Base-by-base conservation (phyloP, 1,140 invertebrate species). In the Cydia splendana region DNA sequence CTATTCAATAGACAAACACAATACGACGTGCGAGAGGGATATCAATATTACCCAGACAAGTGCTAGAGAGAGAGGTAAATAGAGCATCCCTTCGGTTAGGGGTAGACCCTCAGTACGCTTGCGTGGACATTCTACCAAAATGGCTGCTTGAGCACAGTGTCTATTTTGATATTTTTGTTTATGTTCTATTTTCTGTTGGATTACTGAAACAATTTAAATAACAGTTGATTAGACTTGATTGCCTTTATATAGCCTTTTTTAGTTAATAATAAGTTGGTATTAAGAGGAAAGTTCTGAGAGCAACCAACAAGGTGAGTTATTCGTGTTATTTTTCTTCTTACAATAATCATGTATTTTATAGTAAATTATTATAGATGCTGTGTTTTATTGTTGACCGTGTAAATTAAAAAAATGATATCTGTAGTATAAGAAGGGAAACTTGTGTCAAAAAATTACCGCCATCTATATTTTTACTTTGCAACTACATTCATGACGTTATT, bases 71-170 rank as follows among this genome's bases (percentile, higher is more conserved):
- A 81, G 82, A 88, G 15, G 74, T n/a, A 12, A 20, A 65, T 62
- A 82, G 28, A 75, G 80, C 85, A 87, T 85, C 88, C 88, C 90
- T 85, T 83, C 80, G 73, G 67, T 76, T 77, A 81, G 73, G 88
- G 88, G 84, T 85, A 75, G 75, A 71, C 78, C 69, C 12, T 48
- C 51, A 80, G 34, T 79, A 81, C 88, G 91, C 91, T 87, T 88
- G 88, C 88, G 83, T 77, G 75, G 80, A 82, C 84, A 88, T 90
- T 90, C 83, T 76, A 82, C 76, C 81, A 92, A 92, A 75, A 92
- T 92, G 91, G 91, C 91, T 86, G 84, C 86, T 82, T 28, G 80
- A 85, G 85, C 87, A 82, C 79, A 81, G 79, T 76, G 79, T 65
- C 51, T 83, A 82, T 87, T 87, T 83, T 83, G 79, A 81, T 84